Conservation (phyloP, 2,888 invertebrate species). For the Heliconius ismenius region DNA sequence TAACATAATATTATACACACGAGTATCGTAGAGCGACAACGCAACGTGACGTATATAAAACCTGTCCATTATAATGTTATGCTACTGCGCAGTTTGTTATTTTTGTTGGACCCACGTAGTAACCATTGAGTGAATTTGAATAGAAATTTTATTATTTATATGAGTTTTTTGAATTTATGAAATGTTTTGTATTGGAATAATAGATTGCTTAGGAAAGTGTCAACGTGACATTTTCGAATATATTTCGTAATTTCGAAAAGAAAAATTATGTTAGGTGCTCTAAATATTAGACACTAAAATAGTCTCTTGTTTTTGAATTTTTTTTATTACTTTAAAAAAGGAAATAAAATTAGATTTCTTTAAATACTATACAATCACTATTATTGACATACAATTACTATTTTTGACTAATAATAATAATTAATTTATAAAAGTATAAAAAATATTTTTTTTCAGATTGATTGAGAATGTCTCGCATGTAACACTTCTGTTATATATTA, state of each 20-base stretch:
- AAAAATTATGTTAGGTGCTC: neutral
- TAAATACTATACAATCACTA: neutral
- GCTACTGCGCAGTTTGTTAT: constrained; percentile 32
- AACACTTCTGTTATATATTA: neutral
- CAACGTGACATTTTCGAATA: neutral
- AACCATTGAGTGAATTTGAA: constrained; percentile 4
- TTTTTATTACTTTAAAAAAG: too few relatives aligned
- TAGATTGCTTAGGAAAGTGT: neutral
- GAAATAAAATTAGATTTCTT: too few relatives aligned
- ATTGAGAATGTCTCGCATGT: neutral
- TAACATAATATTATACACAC: constrained; percentile 11
- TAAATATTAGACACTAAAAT: too few relatives aligned
- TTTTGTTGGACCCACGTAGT: constrained; percentile 23
- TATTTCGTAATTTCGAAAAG: neutral
- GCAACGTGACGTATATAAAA: constrained; percentile 8
- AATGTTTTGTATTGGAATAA: neutral
- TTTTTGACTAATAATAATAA: neutral
- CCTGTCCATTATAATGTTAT: constrained; percentile 15
- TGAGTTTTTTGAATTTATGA: neutral
- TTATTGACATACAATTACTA: neutral
- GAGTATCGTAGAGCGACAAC: neutral
- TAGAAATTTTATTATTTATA: constrained; percentile 4
- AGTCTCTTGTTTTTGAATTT: too few relatives aligned
- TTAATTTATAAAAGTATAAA: too few relatives aligned
- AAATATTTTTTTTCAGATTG: neutral